Conservation (phyloP, 2,888 invertebrate genomes). For the Spatulosminthurus flaviceps region DNA sequence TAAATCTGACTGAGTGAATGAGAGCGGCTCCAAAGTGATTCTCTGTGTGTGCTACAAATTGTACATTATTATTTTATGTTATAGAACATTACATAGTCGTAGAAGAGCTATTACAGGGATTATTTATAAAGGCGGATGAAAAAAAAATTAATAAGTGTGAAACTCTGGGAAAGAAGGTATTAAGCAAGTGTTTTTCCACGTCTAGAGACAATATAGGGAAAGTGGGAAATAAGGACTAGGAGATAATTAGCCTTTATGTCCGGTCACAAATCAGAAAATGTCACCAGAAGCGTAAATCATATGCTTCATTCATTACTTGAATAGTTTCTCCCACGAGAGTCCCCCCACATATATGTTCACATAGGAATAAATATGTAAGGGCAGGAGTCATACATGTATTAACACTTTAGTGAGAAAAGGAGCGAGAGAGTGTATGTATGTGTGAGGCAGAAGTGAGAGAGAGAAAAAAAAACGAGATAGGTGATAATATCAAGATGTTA, state of each 20-base stretch:
- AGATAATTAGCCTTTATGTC: conserved; percentile 38
- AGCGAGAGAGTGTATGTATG: neutral
- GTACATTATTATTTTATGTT: too few species aligned
- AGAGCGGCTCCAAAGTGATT: too few species aligned
- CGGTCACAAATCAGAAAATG: conserved; percentile 40
- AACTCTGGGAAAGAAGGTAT: too few species aligned
- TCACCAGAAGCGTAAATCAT: conserved; percentile 25
- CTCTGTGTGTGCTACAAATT: too few species aligned
- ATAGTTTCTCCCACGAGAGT: conserved; percentile 13
- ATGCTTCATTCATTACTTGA: conserved; percentile 14
- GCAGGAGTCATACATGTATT: neutral
- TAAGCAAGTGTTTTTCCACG: too few species aligned
- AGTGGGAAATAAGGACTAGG: conserved; percentile 1
- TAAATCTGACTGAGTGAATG: too few species aligned
- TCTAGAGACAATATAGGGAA: neutral
- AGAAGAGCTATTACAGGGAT: too few species aligned
- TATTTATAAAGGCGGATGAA: too few species aligned
- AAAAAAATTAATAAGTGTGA: too few species aligned
- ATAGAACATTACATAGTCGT: too few species aligned
- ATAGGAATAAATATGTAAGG: neutral
- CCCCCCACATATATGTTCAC: conserved; percentile 1
- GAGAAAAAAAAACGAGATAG: conserved; percentile 1
- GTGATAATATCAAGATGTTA: conserved; percentile 29
- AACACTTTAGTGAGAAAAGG: neutral
- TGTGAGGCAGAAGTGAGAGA: too few species aligned